These are phyloP conservation scores for Lordiphosa mommai DNA, from an alignment of 1,140 invertebrate species.

Conservation along the genomic window DNA sequence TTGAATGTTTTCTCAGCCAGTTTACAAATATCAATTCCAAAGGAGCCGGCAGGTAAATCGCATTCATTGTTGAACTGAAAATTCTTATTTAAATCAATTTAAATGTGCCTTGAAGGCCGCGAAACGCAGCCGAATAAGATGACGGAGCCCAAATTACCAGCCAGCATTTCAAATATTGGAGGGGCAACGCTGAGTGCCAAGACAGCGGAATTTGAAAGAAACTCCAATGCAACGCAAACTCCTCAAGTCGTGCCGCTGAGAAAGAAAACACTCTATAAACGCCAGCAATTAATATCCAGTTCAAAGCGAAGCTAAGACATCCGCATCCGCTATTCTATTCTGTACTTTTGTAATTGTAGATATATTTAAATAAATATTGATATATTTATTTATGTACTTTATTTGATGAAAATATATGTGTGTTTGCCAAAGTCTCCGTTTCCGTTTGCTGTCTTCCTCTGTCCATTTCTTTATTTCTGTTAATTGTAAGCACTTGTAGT, in stretches of 20 bases:
- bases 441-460: neutral
- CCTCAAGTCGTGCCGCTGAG: conserved; percentile 5
- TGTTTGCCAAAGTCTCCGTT: no score
- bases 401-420: conserved; percentile 2
- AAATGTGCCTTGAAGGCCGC: conserved; percentile 9
- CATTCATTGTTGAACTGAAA: no score
- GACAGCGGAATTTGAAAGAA: conserved; percentile 85
- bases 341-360: conserved; percentile 27
- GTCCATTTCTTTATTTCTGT: neutral
- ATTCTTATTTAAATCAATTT: no score
- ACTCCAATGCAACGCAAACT: conserved; percentile 44
- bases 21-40: conserved; percentile 87
- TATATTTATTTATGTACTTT: conserved; percentile 18
- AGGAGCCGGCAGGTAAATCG: conserved; percentile 16
- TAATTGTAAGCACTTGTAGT: conserved; percentile 13
- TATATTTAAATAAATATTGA: conserved; percentile 9
- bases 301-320: conserved; percentile 49
- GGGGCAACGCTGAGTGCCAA: conserved; percentile 85
- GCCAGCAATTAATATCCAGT: conserved; percentile 89
- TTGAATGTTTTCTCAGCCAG: conserved; percentile 89
- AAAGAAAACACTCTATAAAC: conserved; percentile 85
- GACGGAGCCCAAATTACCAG: conserved; percentile 79
- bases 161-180: conserved; percentile 85
- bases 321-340: no score
- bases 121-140: neutral